These are phyloP conservation scores for Heteromurus nitidus DNA, from an alignment of 2,888 invertebrate species.

Conservation along the genomic window DNA sequence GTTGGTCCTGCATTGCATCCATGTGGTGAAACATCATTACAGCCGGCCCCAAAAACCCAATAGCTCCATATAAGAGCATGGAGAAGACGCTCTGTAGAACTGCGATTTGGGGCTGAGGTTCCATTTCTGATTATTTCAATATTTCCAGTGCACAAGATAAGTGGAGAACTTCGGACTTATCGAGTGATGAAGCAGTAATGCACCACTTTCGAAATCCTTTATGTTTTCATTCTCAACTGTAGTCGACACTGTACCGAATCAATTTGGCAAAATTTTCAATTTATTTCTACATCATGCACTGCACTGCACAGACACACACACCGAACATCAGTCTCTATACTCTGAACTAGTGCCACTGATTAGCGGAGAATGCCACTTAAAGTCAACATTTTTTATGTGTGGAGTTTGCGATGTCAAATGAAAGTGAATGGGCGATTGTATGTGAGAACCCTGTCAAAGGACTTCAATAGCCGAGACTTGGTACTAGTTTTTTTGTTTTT, in stretches of 20 bases:
- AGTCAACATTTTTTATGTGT: too few species aligned
- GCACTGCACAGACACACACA: too few species aligned
- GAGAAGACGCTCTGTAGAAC: conserved; percentile 58
- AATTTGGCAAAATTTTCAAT: not conserved
- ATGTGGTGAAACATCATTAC: conserved; percentile 60
- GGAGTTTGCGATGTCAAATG: too few species aligned
- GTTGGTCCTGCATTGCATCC: conserved; percentile 65
- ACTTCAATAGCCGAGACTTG: too few species aligned
- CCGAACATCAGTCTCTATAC: too few species aligned
- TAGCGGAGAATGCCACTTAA: too few species aligned
- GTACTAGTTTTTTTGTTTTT: too few species aligned
- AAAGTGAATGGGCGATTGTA: too few species aligned
- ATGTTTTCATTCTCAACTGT: not conserved
- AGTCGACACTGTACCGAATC: not conserved
- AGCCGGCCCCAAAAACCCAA: conserved; percentile 65
- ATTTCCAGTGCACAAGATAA: not conserved
- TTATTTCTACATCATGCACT: too few species aligned
- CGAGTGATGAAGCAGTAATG: not conserved
- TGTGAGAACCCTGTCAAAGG: too few species aligned
- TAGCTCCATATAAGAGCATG: conserved; percentile 63
- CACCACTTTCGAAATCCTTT: not conserved
- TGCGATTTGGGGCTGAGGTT: conserved; percentile 57
- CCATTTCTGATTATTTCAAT: conserved; percentile 41
- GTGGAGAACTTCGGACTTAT: not conserved
- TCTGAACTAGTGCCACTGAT: too few species aligned